These are phyloP conservation scores for Hirtodrosophila histrioides DNA, from an alignment of 2,888 invertebrate genomes.

Conservation along the genomic window DNA sequence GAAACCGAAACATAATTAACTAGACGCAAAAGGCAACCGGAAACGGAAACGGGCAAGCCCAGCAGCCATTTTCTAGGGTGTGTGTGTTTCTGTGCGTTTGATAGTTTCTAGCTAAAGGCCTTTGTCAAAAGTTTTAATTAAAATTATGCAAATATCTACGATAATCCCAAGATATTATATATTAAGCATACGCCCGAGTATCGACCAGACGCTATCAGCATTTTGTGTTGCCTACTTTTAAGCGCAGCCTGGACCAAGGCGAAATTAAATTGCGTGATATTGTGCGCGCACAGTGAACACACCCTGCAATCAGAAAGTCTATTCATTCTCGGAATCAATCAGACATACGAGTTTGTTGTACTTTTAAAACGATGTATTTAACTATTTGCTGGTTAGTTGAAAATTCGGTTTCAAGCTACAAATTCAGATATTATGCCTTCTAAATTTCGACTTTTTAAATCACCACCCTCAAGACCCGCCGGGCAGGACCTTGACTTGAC, in stretches of 20 bases:
- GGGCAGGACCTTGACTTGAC: too few species aligned
- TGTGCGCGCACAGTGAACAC: slow-evolving; percentile 4
- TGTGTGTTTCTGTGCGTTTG: slow-evolving; percentile 2
- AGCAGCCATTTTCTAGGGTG: not conserved
- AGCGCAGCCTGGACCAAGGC: slow-evolving; percentile 1
- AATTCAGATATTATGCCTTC: too few species aligned
- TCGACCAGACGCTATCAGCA: not conserved
- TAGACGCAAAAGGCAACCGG: slow-evolving; percentile 22
- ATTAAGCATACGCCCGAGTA: slow-evolving; percentile 30
- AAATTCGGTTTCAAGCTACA: too few species aligned
- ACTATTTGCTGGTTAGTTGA: too few species aligned
- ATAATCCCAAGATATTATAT: slow-evolving; percentile 20
- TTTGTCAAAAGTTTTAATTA: slow-evolving; percentile 55
- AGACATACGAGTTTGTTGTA: too few species aligned
- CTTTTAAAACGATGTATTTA: too few species aligned
- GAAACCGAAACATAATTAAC: slow-evolving; percentile 47
- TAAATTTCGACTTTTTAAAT: too few species aligned
- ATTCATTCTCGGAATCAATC: too few species aligned
- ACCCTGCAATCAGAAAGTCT: not conserved
- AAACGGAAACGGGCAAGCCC: slow-evolving; percentile 40
- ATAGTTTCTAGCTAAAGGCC: slow-evolving; percentile 23
- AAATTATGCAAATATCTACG: slow-evolving; percentile 65
- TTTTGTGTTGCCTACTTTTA: slow-evolving; percentile 19
- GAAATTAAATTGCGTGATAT: slow-evolving; percentile 22
- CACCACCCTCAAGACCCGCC: too few species aligned